Base-by-base conservation (phyloP, 2,797 vertebrate genomes). In the Pseudochaenichthys georgianus region DNA sequence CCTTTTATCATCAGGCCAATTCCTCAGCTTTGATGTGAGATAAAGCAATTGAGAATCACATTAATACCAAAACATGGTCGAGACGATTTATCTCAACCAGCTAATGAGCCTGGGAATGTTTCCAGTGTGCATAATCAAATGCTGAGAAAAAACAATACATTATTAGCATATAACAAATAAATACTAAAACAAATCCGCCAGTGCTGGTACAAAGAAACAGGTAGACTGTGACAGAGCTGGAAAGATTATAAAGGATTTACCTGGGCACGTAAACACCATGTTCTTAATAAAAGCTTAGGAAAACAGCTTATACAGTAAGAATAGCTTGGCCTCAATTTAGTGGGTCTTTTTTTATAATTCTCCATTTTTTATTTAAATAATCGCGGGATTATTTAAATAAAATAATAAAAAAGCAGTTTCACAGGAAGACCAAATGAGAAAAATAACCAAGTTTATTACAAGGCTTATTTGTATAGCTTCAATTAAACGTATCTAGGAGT, bases 101-200 rank as follows among this genome's bases (percentile, higher is more conserved):
- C 89, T 92, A 93, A 93, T 93, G 89, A 93, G 90, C 80, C 84
- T 82, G 87, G 90, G 90, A 92, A 88, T 77, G 76, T 85, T 92
- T 91, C 83, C 88, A 91, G 75, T 90, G 60, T 82, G 86, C 78
- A 87, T 89, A 89, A 92, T 92, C 72, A 86, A 90, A 91, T 84
- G 83, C 81, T 83, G 77, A 76, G 73, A 69, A 79, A 9, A 87
- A 91, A 89, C 84, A 90, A 90, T 88, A 70, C 72, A 73, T 82
- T 87, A 93, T 93, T 93, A 92, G 87, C 90, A 93, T 91, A 91
- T 77, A 86, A 87, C 79, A 86, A 86, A 90, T 83, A 89, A 80
- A 83, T 66, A 61, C 60, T 77, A 53, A 73, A 78, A 86, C 78
- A 88, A 83, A 87, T 75, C 64, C n/a, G 12, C 48, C 66, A 58